phyloP scores from a whole-genome alignment of 2,113 vertebrate genomes.

The Pangasianodon hypophthalmus region DNA sequence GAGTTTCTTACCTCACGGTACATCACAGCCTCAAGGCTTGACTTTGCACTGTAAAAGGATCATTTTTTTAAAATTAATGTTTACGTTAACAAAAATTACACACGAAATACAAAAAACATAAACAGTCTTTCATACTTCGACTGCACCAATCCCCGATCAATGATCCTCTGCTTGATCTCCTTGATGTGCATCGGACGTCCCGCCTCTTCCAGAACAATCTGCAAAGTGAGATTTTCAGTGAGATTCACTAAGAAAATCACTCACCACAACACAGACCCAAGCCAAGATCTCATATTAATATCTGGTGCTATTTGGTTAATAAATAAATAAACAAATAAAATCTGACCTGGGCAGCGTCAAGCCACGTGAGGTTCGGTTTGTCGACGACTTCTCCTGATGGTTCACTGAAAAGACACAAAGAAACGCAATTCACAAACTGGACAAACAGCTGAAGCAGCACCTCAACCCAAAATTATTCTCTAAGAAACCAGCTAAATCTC shows the following conservation, averaged over 20 bases:
- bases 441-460: background rate
- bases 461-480: background rate
- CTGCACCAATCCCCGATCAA: slow-evolving; percentile 78
- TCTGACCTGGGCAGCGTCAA: slow-evolving; percentile 79
- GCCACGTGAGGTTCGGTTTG: slow-evolving; percentile 82
- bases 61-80: background rate
- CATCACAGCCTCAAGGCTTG: slow-evolving; percentile 81
- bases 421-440: background rate
- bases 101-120: background rate
- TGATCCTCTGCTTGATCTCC: slow-evolving; percentile 80
- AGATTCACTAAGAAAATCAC: background rate
- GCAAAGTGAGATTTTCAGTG: background rate
- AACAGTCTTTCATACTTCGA: slow-evolving; percentile 71
- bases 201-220: slow-evolving; percentile 80
- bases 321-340: background rate
- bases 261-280: background rate
- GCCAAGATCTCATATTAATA: background rate
- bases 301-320: background rate
- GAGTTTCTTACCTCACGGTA: slow-evolving; percentile 77
- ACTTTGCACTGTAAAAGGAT: slow-evolving; percentile 73
- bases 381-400: slow-evolving; percentile 73
- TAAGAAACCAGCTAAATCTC: background rate
- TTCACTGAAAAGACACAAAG: slow-evolving; percentile 62
- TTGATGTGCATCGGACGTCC: slow-evolving; percentile 82
- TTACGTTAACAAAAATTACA: background rate